These are phyloP conservation scores for Latrodectus elegans DNA, from an alignment of 2,888 invertebrate genomes.

Conservation along the genomic window DNA sequence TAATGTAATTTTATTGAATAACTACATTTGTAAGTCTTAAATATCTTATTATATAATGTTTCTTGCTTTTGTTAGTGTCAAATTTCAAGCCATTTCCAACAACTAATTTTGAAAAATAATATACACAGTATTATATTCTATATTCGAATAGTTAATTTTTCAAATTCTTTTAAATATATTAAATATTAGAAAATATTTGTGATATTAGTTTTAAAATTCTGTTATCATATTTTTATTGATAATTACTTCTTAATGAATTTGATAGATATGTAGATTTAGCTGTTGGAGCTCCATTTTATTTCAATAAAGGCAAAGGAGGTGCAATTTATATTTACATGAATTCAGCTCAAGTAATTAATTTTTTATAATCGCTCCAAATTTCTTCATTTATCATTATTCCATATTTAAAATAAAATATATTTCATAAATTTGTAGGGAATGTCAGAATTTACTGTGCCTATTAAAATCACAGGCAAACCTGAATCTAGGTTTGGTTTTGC, in stretches of 20 bases:
- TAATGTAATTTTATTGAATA: too few species aligned
- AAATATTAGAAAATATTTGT: too few species aligned
- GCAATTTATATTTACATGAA: constrained; percentile 90
- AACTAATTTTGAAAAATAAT: too few species aligned
- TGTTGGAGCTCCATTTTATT: constrained; percentile 96
- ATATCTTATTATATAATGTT: too few species aligned
- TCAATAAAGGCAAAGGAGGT: constrained; percentile 87
- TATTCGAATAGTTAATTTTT: too few species aligned
- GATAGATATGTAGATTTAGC: constrained; percentile 81
- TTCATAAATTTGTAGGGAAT: constrained; percentile 36
- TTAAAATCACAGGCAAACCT: constrained; percentile 80
- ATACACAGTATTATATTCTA: too few species aligned
- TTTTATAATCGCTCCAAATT: not conserved
- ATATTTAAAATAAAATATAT: not conserved
- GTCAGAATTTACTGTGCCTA: constrained; percentile 23
- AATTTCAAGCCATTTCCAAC: too few species aligned
- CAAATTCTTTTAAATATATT: too few species aligned
- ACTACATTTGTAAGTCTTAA: too few species aligned
- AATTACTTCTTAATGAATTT: not conserved
- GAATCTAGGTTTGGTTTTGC: constrained; percentile 94
- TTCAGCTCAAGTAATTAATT: constrained; percentile 73
- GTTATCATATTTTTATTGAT: too few species aligned
- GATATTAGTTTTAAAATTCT: too few species aligned
- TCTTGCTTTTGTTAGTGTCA: too few species aligned
- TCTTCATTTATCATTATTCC: not conserved